A percentile compares a stretch with the other conserved stretches of the same genome.
phyloP scores from a whole-genome alignment of 2,888 invertebrate species.

The Lochmaea capreae region DNA sequence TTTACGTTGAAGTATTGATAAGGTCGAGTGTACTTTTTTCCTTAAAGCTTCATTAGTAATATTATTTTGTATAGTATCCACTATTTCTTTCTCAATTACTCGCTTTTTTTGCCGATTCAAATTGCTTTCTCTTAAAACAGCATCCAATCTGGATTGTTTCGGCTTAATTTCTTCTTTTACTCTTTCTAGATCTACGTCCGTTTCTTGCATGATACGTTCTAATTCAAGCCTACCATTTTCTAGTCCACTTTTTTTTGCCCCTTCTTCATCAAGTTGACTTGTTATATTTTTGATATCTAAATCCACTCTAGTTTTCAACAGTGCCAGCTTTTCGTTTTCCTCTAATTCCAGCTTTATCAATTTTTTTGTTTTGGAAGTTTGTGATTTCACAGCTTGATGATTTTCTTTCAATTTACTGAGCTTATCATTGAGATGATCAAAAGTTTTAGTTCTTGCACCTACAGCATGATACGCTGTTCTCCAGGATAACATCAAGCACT shows the following conservation, averaged over 20 bases:
- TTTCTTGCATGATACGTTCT: slow-evolving; percentile 66
- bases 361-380: slow-evolving; percentile 77
- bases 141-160: slow-evolving; percentile 40
- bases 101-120: slow-evolving; percentile 69
- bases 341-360: slow-evolving; percentile 75
- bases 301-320: slow-evolving; percentile 70
- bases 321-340: slow-evolving; percentile 73
- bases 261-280: slow-evolving; percentile 68
- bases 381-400: slow-evolving; percentile 60
- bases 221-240: slow-evolving; percentile 70
- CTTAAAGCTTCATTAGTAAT: neutral
- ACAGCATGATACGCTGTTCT: slow-evolving; percentile 79
- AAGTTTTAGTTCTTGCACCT: slow-evolving; percentile 75
- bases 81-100: slow-evolving; percentile 72
- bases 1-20: neutral
- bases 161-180: slow-evolving; percentile 61
- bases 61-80: slow-evolving; percentile 71
- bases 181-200: slow-evolving; percentile 71
- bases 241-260: slow-evolving; percentile 66
- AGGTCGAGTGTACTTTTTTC: neutral
- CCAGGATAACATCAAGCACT: slow-evolving; percentile 78
- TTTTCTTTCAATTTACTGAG: slow-evolving; percentile 64
- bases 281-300: slow-evolving; percentile 69
- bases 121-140: slow-evolving; percentile 64
- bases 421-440: slow-evolving; percentile 72